Conservation (phyloP, 2,113 vertebrate species). For the Nycticorax nycticorax region DNA sequence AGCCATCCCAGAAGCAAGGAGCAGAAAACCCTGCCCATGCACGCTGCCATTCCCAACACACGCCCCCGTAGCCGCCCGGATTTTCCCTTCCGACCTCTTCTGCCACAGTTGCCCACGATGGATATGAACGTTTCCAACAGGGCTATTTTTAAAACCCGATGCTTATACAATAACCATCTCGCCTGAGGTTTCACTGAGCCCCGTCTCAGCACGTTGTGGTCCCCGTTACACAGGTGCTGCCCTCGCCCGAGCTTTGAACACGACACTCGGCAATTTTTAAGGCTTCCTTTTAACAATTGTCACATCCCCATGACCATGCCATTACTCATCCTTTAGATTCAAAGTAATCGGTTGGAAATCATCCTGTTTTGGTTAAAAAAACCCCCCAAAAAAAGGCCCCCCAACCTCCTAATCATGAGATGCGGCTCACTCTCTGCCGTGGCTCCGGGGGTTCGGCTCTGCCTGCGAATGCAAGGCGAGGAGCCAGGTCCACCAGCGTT, state of each 20-base stretch:
- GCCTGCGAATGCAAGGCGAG: not conserved
- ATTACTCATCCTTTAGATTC: not conserved
- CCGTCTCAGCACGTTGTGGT: not conserved
- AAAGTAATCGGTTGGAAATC: not conserved
- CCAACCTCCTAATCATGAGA: not conserved
- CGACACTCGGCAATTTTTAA: fast-evolving
- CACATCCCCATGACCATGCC: not conserved
- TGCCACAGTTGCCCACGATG: not conserved
- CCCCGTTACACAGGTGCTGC: not conserved
- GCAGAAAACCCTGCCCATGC: not conserved
- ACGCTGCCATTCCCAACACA: not conserved
- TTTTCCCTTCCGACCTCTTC: not conserved
- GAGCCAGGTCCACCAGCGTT: not conserved
- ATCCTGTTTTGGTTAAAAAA: not conserved
- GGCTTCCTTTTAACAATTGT: not conserved
- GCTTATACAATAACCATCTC: not conserved
- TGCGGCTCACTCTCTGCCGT: not conserved
- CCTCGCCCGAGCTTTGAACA: not conserved
- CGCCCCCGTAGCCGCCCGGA: not conserved
- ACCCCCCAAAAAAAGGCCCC: no score
- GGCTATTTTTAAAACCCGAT: not conserved
- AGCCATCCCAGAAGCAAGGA: not conserved
- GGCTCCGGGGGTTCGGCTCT: not conserved
- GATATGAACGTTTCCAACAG: not conserved
- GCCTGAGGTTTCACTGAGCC: not conserved